A percentile compares a stretch with the other conserved stretches of the same genome.
These are phyloP conservation scores for Heteromyza rotundicornis DNA, from an alignment of 2,888 invertebrate species.

Conservation along the genomic window DNA sequence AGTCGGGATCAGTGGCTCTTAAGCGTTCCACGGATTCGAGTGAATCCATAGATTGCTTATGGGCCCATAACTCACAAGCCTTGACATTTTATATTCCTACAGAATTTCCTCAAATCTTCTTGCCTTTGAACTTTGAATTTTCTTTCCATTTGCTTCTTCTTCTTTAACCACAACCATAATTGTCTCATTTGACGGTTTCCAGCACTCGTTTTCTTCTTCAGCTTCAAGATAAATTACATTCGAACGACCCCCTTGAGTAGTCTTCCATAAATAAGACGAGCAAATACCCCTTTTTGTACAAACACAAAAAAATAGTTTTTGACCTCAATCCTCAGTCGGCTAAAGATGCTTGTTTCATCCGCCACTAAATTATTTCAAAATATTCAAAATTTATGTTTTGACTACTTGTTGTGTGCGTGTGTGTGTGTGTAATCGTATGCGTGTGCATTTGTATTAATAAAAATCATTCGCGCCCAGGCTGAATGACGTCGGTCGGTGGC, in stretches of 20 bases:
- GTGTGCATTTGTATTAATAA: not conserved
- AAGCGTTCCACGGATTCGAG: too few relatives aligned
- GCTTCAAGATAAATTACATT: not conserved
- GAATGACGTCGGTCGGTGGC: not conserved
- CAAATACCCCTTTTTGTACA: not conserved
- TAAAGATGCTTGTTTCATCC: not conserved
- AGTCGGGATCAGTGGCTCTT: too few relatives aligned
- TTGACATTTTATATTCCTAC: too few relatives aligned
- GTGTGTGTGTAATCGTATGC: not conserved
- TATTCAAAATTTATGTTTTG: conserved; percentile 1
- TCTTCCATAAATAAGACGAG: not conserved
- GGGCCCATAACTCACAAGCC: too few relatives aligned
- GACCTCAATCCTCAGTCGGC: not conserved
- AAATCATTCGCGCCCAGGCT: not conserved
- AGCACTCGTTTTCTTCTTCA: too few relatives aligned
- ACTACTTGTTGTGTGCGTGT: not conserved
- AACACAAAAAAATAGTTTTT: not conserved
- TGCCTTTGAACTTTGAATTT: too few relatives aligned
- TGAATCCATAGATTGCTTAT: too few relatives aligned
- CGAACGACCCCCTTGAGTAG: not conserved
- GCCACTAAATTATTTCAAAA: not conserved
- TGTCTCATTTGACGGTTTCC: too few relatives aligned
- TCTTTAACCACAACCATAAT: too few relatives aligned
- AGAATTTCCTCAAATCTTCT: too few relatives aligned
- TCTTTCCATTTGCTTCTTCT: too few relatives aligned